Evolutionary conservation across 2,113 vertebrate genomes (phyloP).

Genomic region (Cranoglanis bouderius): DNA sequence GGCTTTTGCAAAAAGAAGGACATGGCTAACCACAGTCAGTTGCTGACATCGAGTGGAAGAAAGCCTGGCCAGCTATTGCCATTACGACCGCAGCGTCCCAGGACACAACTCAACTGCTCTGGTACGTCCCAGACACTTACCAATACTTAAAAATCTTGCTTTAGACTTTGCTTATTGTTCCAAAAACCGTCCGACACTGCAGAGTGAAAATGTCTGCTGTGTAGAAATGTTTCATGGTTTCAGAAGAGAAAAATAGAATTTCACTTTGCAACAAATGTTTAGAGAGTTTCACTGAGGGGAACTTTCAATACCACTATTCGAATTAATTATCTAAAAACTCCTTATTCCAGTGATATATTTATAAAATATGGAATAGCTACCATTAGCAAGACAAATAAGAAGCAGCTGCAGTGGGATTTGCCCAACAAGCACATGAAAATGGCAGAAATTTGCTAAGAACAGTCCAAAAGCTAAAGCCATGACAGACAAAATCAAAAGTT

Average conservation of each 20-base stretch:
- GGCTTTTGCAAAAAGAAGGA: conserved; percentile 54
- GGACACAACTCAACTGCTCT: no score
- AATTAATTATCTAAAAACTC: background rate
- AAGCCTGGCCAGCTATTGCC: no score
- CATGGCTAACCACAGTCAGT: conserved; percentile 36
- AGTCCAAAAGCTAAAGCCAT: conserved; percentile 9
- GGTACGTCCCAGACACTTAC: no score
- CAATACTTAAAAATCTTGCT: no score
- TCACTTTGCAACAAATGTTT: background rate
- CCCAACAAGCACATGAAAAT: background rate
- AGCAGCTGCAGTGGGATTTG: background rate
- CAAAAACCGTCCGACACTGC: no score
- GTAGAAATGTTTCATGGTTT: background rate
- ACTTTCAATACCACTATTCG: conserved; percentile 18
- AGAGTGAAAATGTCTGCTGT: no score
- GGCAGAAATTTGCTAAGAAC: no score
- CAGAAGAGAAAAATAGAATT: conserved; percentile 3
- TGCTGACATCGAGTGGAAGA: background rate
- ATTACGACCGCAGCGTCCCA: no score
- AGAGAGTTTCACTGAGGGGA: background rate
- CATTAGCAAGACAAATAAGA: conserved; percentile 12
- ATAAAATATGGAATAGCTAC: conserved; percentile 6
- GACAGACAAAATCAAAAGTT: background rate
- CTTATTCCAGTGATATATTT: background rate
- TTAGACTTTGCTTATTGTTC: no score